Base-by-base conservation (phyloP, 1,140 invertebrate species). In the Parapsyche elsis region DNA sequence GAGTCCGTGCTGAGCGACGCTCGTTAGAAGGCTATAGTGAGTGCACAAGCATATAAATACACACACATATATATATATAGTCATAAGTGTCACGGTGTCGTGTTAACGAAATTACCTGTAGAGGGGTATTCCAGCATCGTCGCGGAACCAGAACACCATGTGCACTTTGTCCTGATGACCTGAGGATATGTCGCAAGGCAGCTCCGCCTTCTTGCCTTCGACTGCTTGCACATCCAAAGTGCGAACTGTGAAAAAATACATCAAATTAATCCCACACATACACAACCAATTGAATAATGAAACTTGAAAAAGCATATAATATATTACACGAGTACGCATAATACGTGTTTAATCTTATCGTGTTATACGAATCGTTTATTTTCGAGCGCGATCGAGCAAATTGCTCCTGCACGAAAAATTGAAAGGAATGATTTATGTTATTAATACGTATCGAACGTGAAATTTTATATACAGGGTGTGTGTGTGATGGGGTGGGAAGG, bases 131-230 rank as follows among this genome's bases (percentile, higher is more conserved):
- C 94, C 95, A 46, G 93, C 94, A 84, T 95, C 94, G 85, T 96
- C 94, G 84, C 93, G 92, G 88, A 96, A 96, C 95, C 95, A 97
- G 85, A 97, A 92, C 38, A 96, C 94, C 94, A 96, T 95, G 88
- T 95, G 94, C 64, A 96, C 93, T 84, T 93, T 94, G 88, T 96
- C 95, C 84, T 94, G 92, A 83, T 91, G 90, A 26, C 93, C 92
- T 71, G 95, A 92, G 77, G 92, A 93, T 67, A 97, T 94, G 88
- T 96, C 94, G 87, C 95, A 97, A 14, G 94, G 94, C 84, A 97
- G 89, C 85, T 94, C 93, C 71, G 95, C 94, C 84, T 92, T 92
- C 87, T 93, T 94, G 74, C 95, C 95, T 87, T 95, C 94, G 73
- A 96, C 93, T 23, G 94, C 94, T 86, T 94, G 93, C 78, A 95